Conservation (phyloP, 1,140 invertebrate genomes). For the Drosophila murphyi region DNA sequence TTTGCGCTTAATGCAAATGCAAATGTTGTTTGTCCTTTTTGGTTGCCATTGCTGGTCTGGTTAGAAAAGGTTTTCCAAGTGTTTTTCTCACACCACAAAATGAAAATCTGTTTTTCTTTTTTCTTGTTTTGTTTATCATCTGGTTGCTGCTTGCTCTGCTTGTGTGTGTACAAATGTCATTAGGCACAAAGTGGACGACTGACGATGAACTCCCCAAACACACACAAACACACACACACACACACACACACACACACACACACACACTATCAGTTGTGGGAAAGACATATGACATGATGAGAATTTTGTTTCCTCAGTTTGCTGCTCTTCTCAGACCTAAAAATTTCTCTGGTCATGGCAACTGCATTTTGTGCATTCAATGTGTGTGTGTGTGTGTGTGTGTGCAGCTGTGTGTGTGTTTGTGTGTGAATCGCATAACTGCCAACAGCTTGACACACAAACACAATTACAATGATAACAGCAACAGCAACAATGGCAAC, state of each 20-base stretch:
- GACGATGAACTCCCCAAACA: conserved; percentile 26
- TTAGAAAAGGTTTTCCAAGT: conserved; percentile 62
- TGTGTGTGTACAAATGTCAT: conserved; percentile 76
- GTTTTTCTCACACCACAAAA: conserved; percentile 41
- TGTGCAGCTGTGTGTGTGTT: conserved; percentile 22
- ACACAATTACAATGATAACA: conserved; percentile 75
- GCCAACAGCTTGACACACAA: conserved; percentile 74
- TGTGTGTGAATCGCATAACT: conserved; percentile 55
- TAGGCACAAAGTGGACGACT: conserved; percentile 59
- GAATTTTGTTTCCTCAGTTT: conserved; percentile 41
- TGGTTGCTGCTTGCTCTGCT: conserved; percentile 34
- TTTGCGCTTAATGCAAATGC: conserved; percentile 24
- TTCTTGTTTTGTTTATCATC: conserved; percentile 13
- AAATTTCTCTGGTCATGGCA: conserved; percentile 53
- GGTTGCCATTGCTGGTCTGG: conserved; percentile 8
- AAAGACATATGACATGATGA: conserved; percentile 19
- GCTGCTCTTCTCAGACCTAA: conserved; percentile 21
- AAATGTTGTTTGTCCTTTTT: conserved; percentile 10
- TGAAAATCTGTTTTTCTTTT: conserved; percentile 52
- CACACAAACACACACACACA: conserved; percentile 2
- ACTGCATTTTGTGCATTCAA: conserved; percentile 57
- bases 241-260: conserved; percentile 8
- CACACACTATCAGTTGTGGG: conserved; percentile 2
- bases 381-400: conserved; percentile 17
- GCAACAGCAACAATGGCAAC: conserved; percentile 8